These are phyloP conservation scores for Cirrhinus molitorella DNA, from an alignment of 2,797 vertebrate genomes.

Conservation along the genomic window DNA sequence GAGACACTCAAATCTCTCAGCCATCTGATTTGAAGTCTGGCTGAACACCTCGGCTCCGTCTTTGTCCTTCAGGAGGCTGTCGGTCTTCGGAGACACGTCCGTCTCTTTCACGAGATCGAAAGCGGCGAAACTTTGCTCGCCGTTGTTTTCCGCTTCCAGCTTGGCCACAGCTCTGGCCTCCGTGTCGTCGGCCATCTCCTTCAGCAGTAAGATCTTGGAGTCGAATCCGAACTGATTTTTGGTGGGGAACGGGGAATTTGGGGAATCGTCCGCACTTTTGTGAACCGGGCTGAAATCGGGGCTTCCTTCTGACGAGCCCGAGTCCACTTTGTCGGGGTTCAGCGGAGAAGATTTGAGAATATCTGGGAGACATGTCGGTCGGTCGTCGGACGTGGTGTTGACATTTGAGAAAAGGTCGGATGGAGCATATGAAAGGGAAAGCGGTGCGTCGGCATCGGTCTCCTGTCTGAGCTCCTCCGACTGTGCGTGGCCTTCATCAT, in stretches of 20 bases:
- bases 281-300: conserved; percentile 78
- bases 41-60: conserved; percentile 72
- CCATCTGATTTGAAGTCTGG: conserved; percentile 66
- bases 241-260: conserved; percentile 75
- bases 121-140: conserved; percentile 84
- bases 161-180: conserved; percentile 70
- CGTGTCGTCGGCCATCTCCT: conserved; percentile 76
- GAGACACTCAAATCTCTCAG: conserved; percentile 71
- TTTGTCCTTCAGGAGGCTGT: conserved; percentile 62
- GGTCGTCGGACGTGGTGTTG: conserved; percentile 71
- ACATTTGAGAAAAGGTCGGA: not conserved
- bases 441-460: conserved; percentile 48
- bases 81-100: conserved; percentile 62
- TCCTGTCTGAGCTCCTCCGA: conserved; percentile 64
- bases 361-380: conserved; percentile 87
- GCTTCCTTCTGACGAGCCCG: conserved; percentile 80
- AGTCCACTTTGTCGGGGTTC: conserved; percentile 78
- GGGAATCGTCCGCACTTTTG: conserved; percentile 77
- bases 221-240: conserved; percentile 87
- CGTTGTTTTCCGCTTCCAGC: conserved; percentile 73
- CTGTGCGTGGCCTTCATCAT: conserved; percentile 79
- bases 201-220: conserved; percentile 80
- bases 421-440: conserved; percentile 71
- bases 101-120: conserved; percentile 93
- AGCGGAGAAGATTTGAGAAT: conserved; percentile 90